Evolutionary conservation across 2,797 vertebrate genomes (phyloP).

Genomic region (Peromyscus melanophrys): DNA sequence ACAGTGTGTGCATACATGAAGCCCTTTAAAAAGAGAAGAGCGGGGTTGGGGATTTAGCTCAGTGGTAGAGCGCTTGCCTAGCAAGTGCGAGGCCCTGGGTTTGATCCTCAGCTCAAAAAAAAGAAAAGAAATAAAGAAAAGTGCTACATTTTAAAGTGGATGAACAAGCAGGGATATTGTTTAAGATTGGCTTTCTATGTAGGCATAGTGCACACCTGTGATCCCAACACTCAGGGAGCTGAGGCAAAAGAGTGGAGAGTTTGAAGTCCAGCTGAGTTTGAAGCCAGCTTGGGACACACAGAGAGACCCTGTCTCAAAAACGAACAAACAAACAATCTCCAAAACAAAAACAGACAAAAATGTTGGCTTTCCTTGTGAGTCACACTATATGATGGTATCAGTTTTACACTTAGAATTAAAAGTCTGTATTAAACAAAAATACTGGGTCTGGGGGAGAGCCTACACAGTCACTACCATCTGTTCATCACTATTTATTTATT

Average conservation of each 20-base stretch:
- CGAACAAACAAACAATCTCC: not conserved
- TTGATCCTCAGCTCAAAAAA: too few species aligned
- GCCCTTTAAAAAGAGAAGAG: too few species aligned
- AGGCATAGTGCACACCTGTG: not conserved
- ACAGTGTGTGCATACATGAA: not conserved
- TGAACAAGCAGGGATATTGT: not conserved
- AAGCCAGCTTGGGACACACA: not conserved
- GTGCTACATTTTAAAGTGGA: not conserved
- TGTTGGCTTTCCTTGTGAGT: conserved; percentile 29
- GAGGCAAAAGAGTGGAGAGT: not conserved
- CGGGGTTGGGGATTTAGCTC: too few species aligned
- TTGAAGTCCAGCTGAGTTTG: not conserved
- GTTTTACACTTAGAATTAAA: conserved; percentile 14
- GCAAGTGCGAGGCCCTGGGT: too few species aligned
- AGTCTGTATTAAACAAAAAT: not conserved
- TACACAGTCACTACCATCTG: not conserved
- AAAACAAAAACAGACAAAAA: not conserved
- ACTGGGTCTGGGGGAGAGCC: not conserved
- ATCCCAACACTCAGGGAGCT: not conserved
- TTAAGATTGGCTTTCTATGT: not conserved
- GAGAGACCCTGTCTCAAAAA: not conserved
- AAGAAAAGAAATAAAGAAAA: not conserved
- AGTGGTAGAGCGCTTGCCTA: too few species aligned
- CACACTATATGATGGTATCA: not conserved
- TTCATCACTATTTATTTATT: not conserved